These are phyloP conservation scores for Larimichthys polyactis DNA, from an alignment of 2,113 vertebrate genomes.

Conservation along the genomic window DNA sequence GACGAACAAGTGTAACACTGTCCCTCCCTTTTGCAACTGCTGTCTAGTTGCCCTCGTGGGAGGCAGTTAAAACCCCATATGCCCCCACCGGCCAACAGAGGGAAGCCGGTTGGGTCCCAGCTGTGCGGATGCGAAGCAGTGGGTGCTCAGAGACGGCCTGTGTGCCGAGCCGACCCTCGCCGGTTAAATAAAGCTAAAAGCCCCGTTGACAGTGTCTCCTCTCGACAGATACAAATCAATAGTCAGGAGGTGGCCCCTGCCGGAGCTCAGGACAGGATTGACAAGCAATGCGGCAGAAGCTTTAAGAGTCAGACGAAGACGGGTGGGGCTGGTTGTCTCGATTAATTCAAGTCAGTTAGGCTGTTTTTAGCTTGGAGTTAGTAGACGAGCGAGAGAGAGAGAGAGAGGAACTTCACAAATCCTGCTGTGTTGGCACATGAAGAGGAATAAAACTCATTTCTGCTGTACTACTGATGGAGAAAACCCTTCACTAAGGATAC, in stretches of 20 bases:
- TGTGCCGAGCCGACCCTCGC: slow-evolving; percentile 15
- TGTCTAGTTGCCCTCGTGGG: slow-evolving; percentile 51
- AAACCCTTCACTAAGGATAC: neutral
- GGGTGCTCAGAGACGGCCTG: slow-evolving; percentile 14
- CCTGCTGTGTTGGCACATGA: slow-evolving; percentile 30
- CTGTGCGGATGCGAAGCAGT: slow-evolving; percentile 45
- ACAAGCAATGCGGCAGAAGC: slow-evolving; percentile 68
- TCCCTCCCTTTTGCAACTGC: slow-evolving; percentile 28
- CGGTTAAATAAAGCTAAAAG: slow-evolving; percentile 74
- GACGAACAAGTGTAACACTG: slow-evolving; percentile 16
- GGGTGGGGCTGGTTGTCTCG: slow-evolving; percentile 54
- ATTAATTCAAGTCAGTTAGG: slow-evolving; percentile 23
- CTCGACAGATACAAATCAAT: slow-evolving; percentile 72
- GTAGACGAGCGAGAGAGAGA: neutral
- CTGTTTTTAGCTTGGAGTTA: slow-evolving; percentile 42
- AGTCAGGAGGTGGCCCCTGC: slow-evolving; percentile 40
- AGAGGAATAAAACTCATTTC: neutral
- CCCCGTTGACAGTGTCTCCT: slow-evolving; percentile 55
- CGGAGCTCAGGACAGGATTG: slow-evolving; percentile 53
- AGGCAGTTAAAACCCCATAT: slow-evolving; percentile 54
- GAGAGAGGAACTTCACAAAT: neutral
- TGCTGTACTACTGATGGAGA: neutral
- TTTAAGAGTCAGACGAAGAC: slow-evolving; percentile 3
- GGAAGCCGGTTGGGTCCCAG: slow-evolving; percentile 41
- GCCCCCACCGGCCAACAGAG: slow-evolving; percentile 40